Percentiles rank a stretch among this genome's conserved stretches.
These are phyloP conservation scores for Camponotus pennsylvanicus DNA, from an alignment of 1,140 invertebrate species.

Conservation along the genomic window DNA sequence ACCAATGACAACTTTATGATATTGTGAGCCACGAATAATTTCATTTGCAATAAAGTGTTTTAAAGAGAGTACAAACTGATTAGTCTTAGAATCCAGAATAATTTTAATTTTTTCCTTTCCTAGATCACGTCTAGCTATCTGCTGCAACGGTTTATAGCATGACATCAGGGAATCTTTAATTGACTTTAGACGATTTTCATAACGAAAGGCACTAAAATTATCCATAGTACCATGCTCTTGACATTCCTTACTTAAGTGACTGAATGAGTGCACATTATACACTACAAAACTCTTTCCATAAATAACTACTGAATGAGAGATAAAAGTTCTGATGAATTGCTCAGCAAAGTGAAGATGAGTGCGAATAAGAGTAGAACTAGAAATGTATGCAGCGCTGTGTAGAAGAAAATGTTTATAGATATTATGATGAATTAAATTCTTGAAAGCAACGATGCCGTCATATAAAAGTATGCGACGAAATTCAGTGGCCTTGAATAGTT, in stretches of 20 bases:
- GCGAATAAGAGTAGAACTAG: not conserved
- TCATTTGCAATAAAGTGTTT: conserved; percentile 7
- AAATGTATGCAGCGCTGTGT: conserved; percentile 2
- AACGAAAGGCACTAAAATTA: not conserved
- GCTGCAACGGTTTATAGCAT: not conserved
- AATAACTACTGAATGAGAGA: not conserved
- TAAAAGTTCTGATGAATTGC: not conserved
- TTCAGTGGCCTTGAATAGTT: not conserved
- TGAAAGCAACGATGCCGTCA: not conserved
- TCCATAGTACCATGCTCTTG: not conserved
- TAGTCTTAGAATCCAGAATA: not conserved
- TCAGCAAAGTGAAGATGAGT: not conserved
- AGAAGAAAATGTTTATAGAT: conserved; percentile 6
- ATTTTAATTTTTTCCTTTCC: not conserved
- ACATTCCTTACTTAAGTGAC: conserved; percentile 4
- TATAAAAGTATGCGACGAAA: conserved; percentile 11
- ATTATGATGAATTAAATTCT: not conserved
- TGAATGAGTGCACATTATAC: conserved; percentile 12
- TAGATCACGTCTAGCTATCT: not conserved
- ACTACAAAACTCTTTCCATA: conserved; percentile 12
- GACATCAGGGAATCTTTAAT: not conserved
- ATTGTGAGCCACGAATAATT: not conserved
- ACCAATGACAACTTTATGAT: conserved; percentile 10
- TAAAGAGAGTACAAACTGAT: not conserved
- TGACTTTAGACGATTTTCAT: not conserved